Evolutionary conservation across 1,140 invertebrate genomes (phyloP), one percentile per base, ranked within the genome.

Genomic region (Chlorops oryzae): DNA sequence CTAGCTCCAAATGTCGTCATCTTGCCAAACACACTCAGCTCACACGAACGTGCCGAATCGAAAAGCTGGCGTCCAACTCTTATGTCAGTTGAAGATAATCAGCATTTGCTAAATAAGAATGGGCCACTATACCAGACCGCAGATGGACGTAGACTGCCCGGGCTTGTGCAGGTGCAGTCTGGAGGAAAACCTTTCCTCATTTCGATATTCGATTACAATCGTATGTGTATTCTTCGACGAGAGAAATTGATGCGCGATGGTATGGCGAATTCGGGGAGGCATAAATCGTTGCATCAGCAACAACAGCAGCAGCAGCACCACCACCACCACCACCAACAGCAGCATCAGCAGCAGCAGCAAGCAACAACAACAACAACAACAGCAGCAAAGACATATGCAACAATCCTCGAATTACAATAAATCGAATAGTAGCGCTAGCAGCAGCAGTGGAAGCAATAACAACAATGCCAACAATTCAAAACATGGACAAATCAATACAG

Each of bases 61-160:
- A 82, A 82, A 51, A 81, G 79, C 46, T 83, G 81, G 81, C 73
- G 81, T 47, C 82, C 82, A 3, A 83, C 80, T n/a, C 65, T 84
- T 10, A 82, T 84, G 67, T 80, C 81, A 12, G 81, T 83, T 37
- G 81, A 81, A 52, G 52, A 77, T 68, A 74, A 73, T 50, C 65
- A 50, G 64, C 47, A 57, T 41, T 48, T 66, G 50, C 56, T 62
- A 20, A 75, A 73, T 34, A 70, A 73, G 13, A 65, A 73, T 13
- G 77, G 78, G 18, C 73, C 77, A 1, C 64, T 75, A 0, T 78
- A 78, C 54, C 68, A 75, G 32, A 78, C 78, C 0, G 78, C 77
- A 3, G 79, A 80, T 56, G 79, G 79, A 0, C 74, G 78, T 6
- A 64, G 68, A 10, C 55, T 80, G 25, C 78, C 78, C 3, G 77